Conservation (phyloP, 2,113 vertebrate species). For the Sinocyclocheilus rhinocerous region DNA sequence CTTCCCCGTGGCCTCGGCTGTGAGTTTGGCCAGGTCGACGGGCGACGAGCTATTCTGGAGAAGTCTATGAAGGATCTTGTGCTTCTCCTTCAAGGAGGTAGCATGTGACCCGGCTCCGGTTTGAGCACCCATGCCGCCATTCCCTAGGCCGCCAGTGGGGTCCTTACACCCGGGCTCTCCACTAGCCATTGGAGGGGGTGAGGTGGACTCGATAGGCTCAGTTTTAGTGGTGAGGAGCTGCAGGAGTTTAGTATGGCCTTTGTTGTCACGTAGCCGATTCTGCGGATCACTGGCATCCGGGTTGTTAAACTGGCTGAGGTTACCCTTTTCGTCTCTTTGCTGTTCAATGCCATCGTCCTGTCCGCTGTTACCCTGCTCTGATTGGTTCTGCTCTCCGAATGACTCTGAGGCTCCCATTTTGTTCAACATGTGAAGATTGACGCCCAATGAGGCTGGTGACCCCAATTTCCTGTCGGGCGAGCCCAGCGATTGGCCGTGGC, state of each 20-base stretch:
- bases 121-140: conserved; percentile 66
- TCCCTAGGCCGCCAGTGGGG: conserved; percentile 72
- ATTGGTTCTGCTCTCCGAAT: conserved; percentile 51
- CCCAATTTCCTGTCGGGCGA: conserved; percentile 95
- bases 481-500: conserved; percentile 85
- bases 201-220: conserved; percentile 88
- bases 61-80: conserved; percentile 99
- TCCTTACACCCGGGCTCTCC: conserved; percentile 85
- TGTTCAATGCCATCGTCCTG: conserved; percentile 71
- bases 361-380: conserved; percentile 75
- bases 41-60: conserved; percentile 98
- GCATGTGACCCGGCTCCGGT: conserved; percentile 69
- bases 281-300: conserved; percentile 78
- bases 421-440: conserved; percentile 85
- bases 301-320: conserved; percentile 66
- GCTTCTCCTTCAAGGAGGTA: conserved; percentile 98
- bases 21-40: conserved; percentile 94
- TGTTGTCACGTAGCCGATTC: conserved; percentile 86
- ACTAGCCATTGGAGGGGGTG: conserved; percentile 79
- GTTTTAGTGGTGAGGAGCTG: conserved; percentile 97
- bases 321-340: conserved; percentile 81
- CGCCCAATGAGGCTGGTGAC: conserved; percentile 82
- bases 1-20: conserved; percentile 97
- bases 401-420: conserved; percentile 88
- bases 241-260: conserved; percentile 95